Conservation (phyloP, 2,113 vertebrate species). For the Erinaceus europaeus region DNA sequence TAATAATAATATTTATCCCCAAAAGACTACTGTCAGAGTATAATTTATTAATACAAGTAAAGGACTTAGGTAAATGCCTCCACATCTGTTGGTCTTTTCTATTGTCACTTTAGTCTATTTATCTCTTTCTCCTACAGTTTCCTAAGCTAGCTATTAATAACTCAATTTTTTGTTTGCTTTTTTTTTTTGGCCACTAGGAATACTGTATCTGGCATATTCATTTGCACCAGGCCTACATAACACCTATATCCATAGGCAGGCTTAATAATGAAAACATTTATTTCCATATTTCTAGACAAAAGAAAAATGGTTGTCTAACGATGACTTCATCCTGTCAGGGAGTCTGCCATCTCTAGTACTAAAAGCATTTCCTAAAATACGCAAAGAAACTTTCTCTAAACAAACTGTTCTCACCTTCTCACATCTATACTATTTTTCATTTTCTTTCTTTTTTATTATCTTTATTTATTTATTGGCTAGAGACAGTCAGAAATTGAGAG, state of each 20-base stretch:
- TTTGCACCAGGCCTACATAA: not conserved
- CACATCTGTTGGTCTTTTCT: not conserved
- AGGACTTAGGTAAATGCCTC: not conserved
- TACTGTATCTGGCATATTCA: not conserved
- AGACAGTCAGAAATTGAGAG: too few relatives aligned
- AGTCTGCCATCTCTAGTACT: not conserved
- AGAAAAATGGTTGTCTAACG: not conserved
- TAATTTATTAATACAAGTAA: not conserved
- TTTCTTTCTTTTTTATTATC: not conserved
- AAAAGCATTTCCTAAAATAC: not conserved
- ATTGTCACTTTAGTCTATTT: not conserved
- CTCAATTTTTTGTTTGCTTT: too few relatives aligned
- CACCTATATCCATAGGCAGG: not conserved
- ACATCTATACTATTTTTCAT: not conserved
- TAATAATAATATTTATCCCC: too few relatives aligned
- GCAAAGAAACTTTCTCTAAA: not conserved
- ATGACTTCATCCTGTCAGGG: not conserved
- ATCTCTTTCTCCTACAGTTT: not conserved
- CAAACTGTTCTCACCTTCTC: not conserved
- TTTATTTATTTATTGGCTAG: too few relatives aligned
- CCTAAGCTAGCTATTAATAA: not conserved
- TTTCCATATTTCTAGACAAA: conserved; percentile 15
- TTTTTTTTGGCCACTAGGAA: not conserved
- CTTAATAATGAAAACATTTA: too few relatives aligned
- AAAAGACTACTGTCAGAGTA: not conserved